Evolutionary conservation across 2,113 vertebrate genomes (phyloP), one percentile per base, ranked within the genome.

Genomic region (Astatotilapia flaviijosephi): DNA sequence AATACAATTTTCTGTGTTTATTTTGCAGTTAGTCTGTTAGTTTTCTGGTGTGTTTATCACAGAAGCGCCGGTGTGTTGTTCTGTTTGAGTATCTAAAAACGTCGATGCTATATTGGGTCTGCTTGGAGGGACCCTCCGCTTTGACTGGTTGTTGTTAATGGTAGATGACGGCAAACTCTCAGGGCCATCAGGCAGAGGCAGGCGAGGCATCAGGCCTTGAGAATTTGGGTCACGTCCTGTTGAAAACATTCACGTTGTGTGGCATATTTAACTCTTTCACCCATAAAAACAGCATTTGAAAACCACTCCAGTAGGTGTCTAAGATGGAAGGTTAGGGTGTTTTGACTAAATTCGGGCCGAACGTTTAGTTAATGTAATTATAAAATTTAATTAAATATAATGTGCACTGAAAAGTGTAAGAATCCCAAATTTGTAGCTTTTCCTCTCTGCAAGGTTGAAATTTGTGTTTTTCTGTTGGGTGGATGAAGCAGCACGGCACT

Each of bases 21-120:
- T 45, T 45, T 17, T 73, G 8, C 8, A 9, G 21, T 73, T 45
- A 45, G 21, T 26, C 23, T 45, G 37, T 73, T 45, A 26, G 21
- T 15, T 40, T 37, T 68, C 0, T 42, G 40, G 23, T 31, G 21
- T 28, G 6, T 73, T 26, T 75, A 28, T 75, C 6, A 0, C 14
- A 75, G 42, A 75, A 49, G 23, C 9, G 1, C 6, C 1, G 23
- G 14, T 17, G 40, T 17, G 40, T 15, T 45, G 40, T 73, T 73
- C 40, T 3, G 14, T 73, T 17, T 26, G 4, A 45, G 40, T 75
- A 47, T 10, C 14, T 75, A 45, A 75, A 28, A 75, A 75, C 0
- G 23, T 28, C 0, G 6, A 11, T 9, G 40, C 40, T 75, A 28
- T 28, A 75, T 75, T 75, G 40, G 37, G 42, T 17, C 68, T 47